A percentile compares a stretch with the other conserved stretches of the same genome.
phyloP scores from a whole-genome alignment of 2,888 invertebrate genomes.

The Oscheius sp. region DNA sequence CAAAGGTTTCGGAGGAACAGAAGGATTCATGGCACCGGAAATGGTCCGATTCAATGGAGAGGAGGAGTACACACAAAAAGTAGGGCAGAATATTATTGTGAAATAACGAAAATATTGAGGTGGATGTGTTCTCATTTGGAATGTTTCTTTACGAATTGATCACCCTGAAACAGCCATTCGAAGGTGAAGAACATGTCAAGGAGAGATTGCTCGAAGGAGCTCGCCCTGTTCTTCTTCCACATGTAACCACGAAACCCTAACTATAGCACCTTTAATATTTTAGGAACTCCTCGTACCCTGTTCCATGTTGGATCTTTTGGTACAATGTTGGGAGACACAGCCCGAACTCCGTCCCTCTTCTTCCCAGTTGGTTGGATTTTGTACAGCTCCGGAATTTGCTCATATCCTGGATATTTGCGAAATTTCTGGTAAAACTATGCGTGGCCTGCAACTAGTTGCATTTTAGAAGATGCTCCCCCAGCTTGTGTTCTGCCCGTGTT shows the following conservation, averaged over 20 bases:
- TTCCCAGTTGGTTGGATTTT: conserved; percentile 85
- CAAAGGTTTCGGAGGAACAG: conserved; percentile 95
- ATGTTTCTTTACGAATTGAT: conserved; percentile 97
- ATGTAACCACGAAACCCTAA: conserved; percentile 78
- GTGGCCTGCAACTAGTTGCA: conserved; percentile 36
- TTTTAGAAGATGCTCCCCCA: conserved; percentile 18
- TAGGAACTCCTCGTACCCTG: conserved; percentile 75
- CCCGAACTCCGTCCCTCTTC: conserved; percentile 88
- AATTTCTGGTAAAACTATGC: conserved; percentile 78
- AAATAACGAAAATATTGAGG: conserved; percentile 76
- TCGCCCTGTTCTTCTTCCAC: conserved; percentile 86
- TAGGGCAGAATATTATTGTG: not conserved
- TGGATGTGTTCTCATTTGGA: conserved; percentile 97
- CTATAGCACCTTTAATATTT: conserved; percentile 1
- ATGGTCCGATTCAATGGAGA: conserved; percentile 98
- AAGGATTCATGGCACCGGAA: conserved; percentile 99
- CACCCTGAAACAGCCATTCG: conserved; percentile 92
- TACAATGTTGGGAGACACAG: conserved; percentile 90
- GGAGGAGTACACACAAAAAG: conserved; percentile 96
- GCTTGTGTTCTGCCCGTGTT: conserved; percentile 41
- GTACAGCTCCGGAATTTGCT: conserved; percentile 83
- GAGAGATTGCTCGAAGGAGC: conserved; percentile 95
- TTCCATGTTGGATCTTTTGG: conserved; percentile 92
- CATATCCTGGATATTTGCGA: conserved; percentile 85
- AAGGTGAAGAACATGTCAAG: conserved; percentile 94